These are phyloP conservation scores for Scaptodrosophila lebanonensis DNA, from an alignment of 1,140 invertebrate genomes.

Conservation along the genomic window DNA sequence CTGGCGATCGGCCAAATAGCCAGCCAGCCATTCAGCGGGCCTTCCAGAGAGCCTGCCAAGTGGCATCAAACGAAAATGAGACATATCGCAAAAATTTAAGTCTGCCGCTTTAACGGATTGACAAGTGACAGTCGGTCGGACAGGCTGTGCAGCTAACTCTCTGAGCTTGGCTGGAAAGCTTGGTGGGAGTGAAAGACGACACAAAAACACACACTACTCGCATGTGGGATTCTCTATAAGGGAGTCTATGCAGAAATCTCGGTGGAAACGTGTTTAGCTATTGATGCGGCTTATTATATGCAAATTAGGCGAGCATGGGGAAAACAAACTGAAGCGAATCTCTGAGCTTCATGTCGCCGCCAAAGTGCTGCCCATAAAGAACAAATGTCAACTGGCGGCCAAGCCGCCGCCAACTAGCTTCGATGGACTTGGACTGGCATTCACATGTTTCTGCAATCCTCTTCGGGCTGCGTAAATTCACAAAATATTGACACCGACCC, in stretches of 20 bases:
- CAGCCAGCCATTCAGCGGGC: too few species aligned
- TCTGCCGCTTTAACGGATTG: slow-evolving; percentile 47
- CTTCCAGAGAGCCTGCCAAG: slow-evolving; percentile 39
- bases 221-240: slow-evolving; percentile 20
- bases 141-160: slow-evolving; percentile 19
- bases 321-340: slow-evolving; percentile 45
- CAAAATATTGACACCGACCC: slow-evolving; percentile 74
- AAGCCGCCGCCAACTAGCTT: background rate
- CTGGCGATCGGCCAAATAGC: too few species aligned
- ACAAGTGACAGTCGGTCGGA: slow-evolving; percentile 60
- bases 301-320: slow-evolving; percentile 51
- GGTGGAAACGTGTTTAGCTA: slow-evolving; percentile 62
- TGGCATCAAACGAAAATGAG: slow-evolving; percentile 70
- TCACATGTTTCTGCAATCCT: slow-evolving; percentile 13
- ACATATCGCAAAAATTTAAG: slow-evolving; percentile 67
- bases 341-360: background rate
- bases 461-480: slow-evolving; percentile 68
- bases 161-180: too few species aligned
- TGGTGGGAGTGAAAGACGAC: too few species aligned
- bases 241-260: slow-evolving; percentile 45
- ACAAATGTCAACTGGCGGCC: slow-evolving; percentile 58
- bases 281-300: slow-evolving; percentile 77
- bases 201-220: too few species aligned
- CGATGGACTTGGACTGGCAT: background rate
- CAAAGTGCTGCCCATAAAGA: slow-evolving; percentile 68